Percentiles rank a stretch among this genome's conserved stretches.
phyloP scores from a whole-genome alignment of 2,113 vertebrate species.

The Ameiurus melas region DNA sequence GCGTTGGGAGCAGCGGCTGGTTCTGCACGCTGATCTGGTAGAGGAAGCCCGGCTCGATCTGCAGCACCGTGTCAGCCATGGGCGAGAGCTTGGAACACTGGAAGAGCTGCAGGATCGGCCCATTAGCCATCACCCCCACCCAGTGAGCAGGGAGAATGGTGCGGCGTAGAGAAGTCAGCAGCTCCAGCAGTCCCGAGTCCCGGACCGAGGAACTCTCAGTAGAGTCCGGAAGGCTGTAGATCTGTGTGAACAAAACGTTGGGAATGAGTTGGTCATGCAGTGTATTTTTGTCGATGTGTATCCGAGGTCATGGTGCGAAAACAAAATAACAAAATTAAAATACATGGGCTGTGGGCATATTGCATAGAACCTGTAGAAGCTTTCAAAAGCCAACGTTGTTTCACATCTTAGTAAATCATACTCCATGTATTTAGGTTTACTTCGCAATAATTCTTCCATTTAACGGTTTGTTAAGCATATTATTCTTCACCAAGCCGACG shows the following conservation, averaged over 20 bases:
- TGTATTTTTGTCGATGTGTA: background rate
- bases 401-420: background rate
- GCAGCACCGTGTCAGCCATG: constrained; percentile 62
- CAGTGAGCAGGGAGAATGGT: constrained; percentile 59
- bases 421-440: background rate
- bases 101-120: constrained; percentile 59
- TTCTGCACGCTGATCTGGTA: constrained; percentile 59
- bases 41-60: constrained; percentile 56
- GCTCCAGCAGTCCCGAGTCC: constrained; percentile 49
- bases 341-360: background rate
- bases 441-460: background rate
- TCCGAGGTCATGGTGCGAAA: background rate
- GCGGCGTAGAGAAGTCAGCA: constrained; percentile 46
- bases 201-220: background rate
- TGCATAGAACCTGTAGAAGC: background rate
- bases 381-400: background rate
- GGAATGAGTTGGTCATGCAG: background rate
- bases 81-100: constrained; percentile 63
- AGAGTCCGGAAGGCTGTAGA: constrained; percentile 46
- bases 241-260: constrained; percentile 28
- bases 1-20: constrained; percentile 58
- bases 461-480: background rate
- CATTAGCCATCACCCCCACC: constrained; percentile 57
- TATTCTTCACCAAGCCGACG: background rate
- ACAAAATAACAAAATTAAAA: background rate